A percentile compares a stretch with the other conserved stretches of the same genome.
These are phyloP conservation scores for Anthopleura xanthogrammica DNA, from an alignment of 92 coral and sea anemone species.

Conservation along the genomic window DNA sequence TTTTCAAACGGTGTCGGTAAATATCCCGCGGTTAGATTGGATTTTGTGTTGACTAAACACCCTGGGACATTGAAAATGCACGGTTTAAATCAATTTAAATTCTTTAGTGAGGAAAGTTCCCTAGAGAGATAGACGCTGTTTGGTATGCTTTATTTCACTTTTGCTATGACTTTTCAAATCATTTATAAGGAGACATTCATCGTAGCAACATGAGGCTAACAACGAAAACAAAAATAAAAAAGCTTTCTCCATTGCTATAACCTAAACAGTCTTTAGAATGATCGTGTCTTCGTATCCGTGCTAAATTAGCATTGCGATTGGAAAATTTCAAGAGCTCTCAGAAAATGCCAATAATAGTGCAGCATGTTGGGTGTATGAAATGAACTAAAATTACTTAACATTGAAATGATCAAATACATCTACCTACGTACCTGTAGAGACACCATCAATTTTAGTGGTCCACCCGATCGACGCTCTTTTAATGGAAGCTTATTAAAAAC, in stretches of 20 bases:
- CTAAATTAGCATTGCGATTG: neutral
- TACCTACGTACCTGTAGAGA: neutral
- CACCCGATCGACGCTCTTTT: neutral
- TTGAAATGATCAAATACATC: neutral
- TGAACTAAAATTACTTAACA: neutral
- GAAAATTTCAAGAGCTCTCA: neutral
- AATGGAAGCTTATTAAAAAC: constrained; percentile 17
- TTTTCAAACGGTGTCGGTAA: neutral
- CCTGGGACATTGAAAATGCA: neutral
- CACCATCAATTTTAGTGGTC: neutral
- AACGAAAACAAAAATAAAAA: neutral
- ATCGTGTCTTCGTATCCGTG: neutral
- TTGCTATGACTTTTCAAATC: neutral
- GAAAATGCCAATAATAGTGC: neutral
- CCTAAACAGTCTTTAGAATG: neutral
- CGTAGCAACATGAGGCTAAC: neutral
- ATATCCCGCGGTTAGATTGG: constrained; percentile 1
- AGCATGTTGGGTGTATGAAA: neutral
- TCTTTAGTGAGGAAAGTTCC: neutral
- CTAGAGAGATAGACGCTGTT: neutral
- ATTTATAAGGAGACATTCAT: neutral
- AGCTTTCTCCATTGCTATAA: neutral
- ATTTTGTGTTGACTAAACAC: constrained; percentile 10
- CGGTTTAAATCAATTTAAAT: constrained; percentile 3
- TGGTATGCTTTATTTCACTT: neutral